These are phyloP conservation scores for Anarhynchus alexandrinus DNA, from an alignment of 2,113 vertebrate species.

Conservation along the genomic window DNA sequence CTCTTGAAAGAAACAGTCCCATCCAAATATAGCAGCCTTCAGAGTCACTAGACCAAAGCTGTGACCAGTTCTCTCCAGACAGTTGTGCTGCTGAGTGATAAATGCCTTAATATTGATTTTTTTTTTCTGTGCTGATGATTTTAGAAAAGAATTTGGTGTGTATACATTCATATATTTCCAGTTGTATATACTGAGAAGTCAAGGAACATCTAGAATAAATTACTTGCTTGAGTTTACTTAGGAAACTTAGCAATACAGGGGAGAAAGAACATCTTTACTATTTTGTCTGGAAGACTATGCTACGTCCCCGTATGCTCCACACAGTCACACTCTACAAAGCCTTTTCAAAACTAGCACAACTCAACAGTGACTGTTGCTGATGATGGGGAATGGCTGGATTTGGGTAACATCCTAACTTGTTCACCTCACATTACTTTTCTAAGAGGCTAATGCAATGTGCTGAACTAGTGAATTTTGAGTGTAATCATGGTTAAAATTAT, in stretches of 20 bases:
- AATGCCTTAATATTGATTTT: not conserved
- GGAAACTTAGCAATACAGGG: not conserved
- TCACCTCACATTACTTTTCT: not conserved
- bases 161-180: not conserved
- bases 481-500: not conserved
- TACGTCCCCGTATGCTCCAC: fast-evolving
- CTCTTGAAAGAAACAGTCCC: not conserved
- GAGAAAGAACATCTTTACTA: not conserved
- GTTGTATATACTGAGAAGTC: not conserved
- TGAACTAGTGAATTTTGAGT: not conserved
- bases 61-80: not conserved
- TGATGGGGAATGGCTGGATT: not conserved
- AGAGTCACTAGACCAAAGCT: not conserved
- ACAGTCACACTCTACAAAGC: not conserved
- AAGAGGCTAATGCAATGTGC: not conserved
- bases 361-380: not conserved
- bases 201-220: not conserved
- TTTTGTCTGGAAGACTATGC: not conserved
- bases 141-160: not conserved
- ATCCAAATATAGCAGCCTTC: not conserved
- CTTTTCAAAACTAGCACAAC: not conserved
- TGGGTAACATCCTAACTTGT: not conserved
- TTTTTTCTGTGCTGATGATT: not conserved
- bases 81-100: not conserved
- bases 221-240: not conserved